These are phyloP conservation scores for Eleutherodactylus coqui DNA, from an alignment of 2,797 vertebrate species.

Conservation along the genomic window DNA sequence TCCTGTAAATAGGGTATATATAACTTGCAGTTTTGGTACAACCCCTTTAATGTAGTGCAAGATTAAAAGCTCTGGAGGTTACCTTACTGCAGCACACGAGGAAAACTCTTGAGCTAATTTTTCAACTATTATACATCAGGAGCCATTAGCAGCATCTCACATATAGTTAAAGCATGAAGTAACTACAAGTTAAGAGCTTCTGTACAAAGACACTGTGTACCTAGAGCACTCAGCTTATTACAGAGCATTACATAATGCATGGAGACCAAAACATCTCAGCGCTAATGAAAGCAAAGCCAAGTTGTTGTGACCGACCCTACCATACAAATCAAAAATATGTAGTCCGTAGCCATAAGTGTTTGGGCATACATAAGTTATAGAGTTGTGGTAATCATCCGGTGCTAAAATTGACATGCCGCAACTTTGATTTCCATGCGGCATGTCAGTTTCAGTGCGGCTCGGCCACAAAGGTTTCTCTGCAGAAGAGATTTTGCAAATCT, in stretches of 20 bases:
- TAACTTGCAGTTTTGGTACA: too few relatives aligned
- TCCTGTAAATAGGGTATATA: too few relatives aligned
- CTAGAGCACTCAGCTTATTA: neutral
- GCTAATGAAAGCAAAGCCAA: neutral
- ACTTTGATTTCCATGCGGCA: too few relatives aligned
- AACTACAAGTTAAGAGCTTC: constrained; percentile 5
- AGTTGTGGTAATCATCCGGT: too few relatives aligned
- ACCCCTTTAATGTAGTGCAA: too few relatives aligned
- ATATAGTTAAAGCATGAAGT: neutral
- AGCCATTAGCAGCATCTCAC: neutral
- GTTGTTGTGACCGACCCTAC: neutral
- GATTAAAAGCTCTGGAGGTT: constrained; percentile 9
- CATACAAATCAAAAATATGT: too few relatives aligned
- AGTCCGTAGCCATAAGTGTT: too few relatives aligned
- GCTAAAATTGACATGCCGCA: too few relatives aligned
- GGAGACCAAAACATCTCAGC: neutral
- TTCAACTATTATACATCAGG: constrained; percentile 15
- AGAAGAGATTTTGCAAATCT: too few relatives aligned
- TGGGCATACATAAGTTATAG: too few relatives aligned
- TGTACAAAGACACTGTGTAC: neutral
- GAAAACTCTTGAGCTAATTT: neutral
- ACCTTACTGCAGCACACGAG: neutral
- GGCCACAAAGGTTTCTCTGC: too few relatives aligned
- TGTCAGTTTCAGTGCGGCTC: too few relatives aligned
- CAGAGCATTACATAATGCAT: constrained; percentile 8